A percentile compares a stretch with the other conserved stretches of the same genome.
Conservation (phyloP, 1,140 invertebrate genomes). For the Plutomurus gul region DNA sequence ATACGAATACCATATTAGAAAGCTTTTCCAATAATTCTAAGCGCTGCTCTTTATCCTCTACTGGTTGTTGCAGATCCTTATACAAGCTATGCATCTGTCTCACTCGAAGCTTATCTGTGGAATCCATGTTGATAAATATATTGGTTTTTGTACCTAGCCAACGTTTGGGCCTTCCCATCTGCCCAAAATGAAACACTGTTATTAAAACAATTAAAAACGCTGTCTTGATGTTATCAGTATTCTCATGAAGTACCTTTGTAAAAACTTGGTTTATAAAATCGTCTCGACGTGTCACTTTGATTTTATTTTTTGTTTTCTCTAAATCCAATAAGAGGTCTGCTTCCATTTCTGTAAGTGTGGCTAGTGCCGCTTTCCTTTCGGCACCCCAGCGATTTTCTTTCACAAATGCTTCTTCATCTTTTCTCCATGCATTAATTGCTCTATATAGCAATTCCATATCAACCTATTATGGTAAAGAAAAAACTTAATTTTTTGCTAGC, state of each 20-base stretch:
- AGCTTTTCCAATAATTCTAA: slow-evolving; percentile 31
- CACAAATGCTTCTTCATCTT: slow-evolving; percentile 46
- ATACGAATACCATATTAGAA: slow-evolving; percentile 8
- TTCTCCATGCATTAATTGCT: slow-evolving; percentile 49
- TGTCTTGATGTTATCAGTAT: not conserved
- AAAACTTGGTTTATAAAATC: slow-evolving; percentile 33
- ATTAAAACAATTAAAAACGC: not conserved
- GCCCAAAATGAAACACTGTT: not conserved
- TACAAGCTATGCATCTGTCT: slow-evolving; percentile 35
- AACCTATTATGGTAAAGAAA: slow-evolving; percentile 7
- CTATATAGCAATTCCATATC: slow-evolving; percentile 51
- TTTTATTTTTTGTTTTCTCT: slow-evolving; percentile 41
- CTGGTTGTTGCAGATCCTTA: slow-evolving; percentile 9
- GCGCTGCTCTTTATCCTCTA: not conserved
- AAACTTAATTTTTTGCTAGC: not conserved
- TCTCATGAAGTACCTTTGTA: slow-evolving; percentile 29
- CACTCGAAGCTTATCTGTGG: not conserved
- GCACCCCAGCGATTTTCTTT: slow-evolving; percentile 48
- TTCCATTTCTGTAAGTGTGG: slow-evolving; percentile 47
- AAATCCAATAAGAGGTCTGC: slow-evolving; percentile 47
- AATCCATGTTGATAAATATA: slow-evolving; percentile 44
- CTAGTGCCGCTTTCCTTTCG: slow-evolving; percentile 49
- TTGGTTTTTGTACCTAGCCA: slow-evolving; percentile 44
- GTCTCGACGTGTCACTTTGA: slow-evolving; percentile 23
- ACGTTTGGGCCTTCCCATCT: slow-evolving; percentile 48